Evolutionary conservation across 2,113 vertebrate species (phyloP), one percentile per base, ranked within the genome.

Genomic region (Sigmodon hispidus): DNA sequence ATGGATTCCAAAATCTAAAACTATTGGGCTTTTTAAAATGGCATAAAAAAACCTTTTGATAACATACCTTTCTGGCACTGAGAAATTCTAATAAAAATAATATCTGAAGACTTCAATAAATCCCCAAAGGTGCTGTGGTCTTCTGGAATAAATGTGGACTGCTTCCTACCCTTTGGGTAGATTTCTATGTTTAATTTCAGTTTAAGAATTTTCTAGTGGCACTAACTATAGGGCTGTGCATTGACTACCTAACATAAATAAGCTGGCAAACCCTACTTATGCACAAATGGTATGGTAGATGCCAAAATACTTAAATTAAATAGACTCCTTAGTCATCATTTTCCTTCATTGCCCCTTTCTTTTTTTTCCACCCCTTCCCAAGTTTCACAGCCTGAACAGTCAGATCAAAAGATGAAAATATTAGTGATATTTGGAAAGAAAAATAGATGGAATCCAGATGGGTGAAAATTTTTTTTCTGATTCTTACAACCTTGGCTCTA

Each of bases 11-110:
- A 75, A 63, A 61, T 90, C 22, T 19, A 36, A 80, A 92, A 80
- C 15, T 21, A 95, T 81, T n/a, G 1, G 70, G 29, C 76, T 93
- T 94, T 22, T 52, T 12, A 55, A 93, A 90, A 90, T n/a, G 26
- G 24, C 93, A 43, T 48, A 10, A 79, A 10, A 79, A 96, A 94
- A 65, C 4, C 43, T 79, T 95, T 81, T 89, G 90, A 94, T 24
- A 90, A 84, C 48, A 34, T 63, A 29, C 16, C 63, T 80, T 73
- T 48, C 31, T 80, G 34, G 69, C 75, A 83, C 63, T 26, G 50
- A 79, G 87, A 95, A 92, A 92, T 65, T 91, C 31, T 83, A 57
- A 86, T 57, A 65, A 87, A 96, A 93, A 89, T 81, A 70, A 45
- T 63, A 31, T 87, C 55, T 93, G 61, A 89, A 92, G 67, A 63